Conservation (phyloP, 2,113 vertebrate genomes). For the Zingel zingel region DNA sequence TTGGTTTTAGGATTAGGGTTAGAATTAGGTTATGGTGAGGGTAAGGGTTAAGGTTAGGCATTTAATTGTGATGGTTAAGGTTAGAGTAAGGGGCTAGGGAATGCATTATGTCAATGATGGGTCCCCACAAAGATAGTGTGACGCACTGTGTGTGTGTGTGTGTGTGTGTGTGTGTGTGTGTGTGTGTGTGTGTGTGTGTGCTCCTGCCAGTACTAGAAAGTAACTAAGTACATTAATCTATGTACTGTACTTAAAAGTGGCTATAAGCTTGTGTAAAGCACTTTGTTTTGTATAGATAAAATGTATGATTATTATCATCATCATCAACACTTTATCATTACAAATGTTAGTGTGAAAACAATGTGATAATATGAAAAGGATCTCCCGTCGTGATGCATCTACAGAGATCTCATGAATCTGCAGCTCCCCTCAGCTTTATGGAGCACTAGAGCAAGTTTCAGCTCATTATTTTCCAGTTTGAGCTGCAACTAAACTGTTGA, state of each 20-base stretch:
- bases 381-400: neutral
- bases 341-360: no score
- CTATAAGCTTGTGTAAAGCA: neutral
- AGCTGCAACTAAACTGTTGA: neutral
- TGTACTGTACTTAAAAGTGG: neutral
- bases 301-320: neutral
- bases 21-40: no score
- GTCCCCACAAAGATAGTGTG: no score
- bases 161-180: constrained; percentile 21
- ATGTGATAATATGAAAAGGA: neutral
- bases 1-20: no score
- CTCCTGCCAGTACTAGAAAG: neutral
- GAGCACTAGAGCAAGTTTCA: neutral
- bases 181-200: constrained; percentile 3
- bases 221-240: constrained; percentile 8
- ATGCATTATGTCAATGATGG: no score
- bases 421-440: neutral
- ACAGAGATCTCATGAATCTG: neutral
- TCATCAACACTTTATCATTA: neutral
- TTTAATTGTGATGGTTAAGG: no score
- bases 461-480: neutral
- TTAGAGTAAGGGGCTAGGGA: no score
- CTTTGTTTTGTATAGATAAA: neutral
- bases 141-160: constrained; percentile 10
- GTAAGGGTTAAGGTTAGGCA: no score